Evolutionary conservation across 1,140 invertebrate species (phyloP).

Genomic region (Zaprionus taronus): DNA sequence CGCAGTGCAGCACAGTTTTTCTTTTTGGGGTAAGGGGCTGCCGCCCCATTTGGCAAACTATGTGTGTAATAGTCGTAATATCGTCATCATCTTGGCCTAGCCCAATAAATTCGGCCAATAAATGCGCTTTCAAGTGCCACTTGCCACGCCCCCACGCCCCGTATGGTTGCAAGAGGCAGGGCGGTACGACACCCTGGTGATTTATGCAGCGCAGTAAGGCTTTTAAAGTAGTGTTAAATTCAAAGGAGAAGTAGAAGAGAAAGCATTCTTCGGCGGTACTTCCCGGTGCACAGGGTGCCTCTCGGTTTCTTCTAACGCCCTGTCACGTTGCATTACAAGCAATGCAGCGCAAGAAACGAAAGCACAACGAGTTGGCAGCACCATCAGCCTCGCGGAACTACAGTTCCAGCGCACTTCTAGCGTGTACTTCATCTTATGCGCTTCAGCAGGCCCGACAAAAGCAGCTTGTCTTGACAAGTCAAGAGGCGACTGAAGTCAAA

Average conservation of each 20-base stretch:
- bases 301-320: neutral
- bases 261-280: neutral
- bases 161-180: neutral
- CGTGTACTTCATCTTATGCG: neutral
- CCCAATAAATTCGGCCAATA: conserved; percentile 57
- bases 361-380: conserved; percentile 34
- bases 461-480: neutral
- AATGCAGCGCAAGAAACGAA: conserved; percentile 6
- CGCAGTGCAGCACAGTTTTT: neutral
- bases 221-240: conserved; percentile 17
- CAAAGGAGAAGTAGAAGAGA: neutral
- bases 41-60: conserved; percentile 24
- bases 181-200: conserved; percentile 12
- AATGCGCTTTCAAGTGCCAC: conserved; percentile 51
- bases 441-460: neutral
- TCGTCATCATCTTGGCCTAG: conserved; percentile 41
- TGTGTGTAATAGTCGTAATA: conserved; percentile 49
- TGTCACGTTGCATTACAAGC: conserved; percentile 34
- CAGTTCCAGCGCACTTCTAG: neutral
- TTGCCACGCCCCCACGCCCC: conserved; percentile 42
- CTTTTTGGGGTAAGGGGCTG: neutral
- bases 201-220: conserved; percentile 24
- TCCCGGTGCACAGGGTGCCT: neutral
- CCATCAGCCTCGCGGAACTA: conserved; percentile 13
- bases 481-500: neutral